Evolutionary conservation across 2,888 invertebrate genomes (phyloP), one percentile per base, ranked within the genome.

Genomic region (Oxycera nigricornis): DNA sequence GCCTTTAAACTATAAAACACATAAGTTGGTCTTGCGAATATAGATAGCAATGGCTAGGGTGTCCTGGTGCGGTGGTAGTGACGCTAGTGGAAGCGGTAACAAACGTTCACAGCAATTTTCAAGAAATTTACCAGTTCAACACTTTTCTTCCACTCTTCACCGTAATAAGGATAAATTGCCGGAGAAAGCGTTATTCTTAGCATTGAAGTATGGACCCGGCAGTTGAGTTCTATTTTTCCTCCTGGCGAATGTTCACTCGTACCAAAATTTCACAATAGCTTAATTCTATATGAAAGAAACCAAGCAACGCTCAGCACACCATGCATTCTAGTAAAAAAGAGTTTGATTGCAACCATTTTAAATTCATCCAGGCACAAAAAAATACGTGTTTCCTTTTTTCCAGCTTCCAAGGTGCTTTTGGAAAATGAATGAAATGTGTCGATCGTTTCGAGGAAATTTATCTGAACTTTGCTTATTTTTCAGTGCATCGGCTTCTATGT

Each of bases 101-200:
- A 39, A 65, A 65, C 65, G 65, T 65, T 65, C 39, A 35, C 20
- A 39, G 65, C 65, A 65, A 65, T 65, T 65, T 65, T 17, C 65
- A 24, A 7, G 65, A 65, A 41, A 65, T 65, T 65, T 65, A 65
- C 41, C 65, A 65, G 65, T 41, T 65, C 65, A 65, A 65, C 65
- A 41, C 65, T 65, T 65, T 65, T 65, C 22, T 41, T 65, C 65
- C 11, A 22, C 2, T 20, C 39, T 4, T 2, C 22, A 14, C 65
- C 35, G 65, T 65, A 65, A 65, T 65, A 65, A 65, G 65, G 65
- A 65, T 65, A 41, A 65, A 65, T 65, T 28, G 65, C 28, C 2
- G 30, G 9, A 59, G 59, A 17, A 30, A 20, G n/a, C 30, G 30
- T 22, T 28, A n/a, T 14, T 59, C 30, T 59, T 22, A n/a, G 30